Evolutionary conservation across 2,113 vertebrate genomes (phyloP).

Genomic region (Apodemus sylvaticus): DNA sequence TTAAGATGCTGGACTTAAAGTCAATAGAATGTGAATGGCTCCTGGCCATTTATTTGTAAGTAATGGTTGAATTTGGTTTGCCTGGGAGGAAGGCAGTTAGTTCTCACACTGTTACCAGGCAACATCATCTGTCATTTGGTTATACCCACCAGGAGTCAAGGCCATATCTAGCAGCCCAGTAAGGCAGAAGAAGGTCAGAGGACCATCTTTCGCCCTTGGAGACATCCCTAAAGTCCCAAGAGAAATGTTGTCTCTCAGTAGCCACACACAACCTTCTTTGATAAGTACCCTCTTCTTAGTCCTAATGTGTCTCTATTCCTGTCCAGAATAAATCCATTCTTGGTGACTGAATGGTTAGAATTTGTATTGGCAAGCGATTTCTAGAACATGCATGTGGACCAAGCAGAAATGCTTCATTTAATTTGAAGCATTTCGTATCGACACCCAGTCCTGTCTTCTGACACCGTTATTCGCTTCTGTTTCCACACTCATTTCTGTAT

Average conservation of each 20-base stretch:
- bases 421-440: not conserved
- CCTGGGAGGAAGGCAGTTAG: not conserved
- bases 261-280: not conserved
- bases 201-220: not conserved
- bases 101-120: not conserved
- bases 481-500: not conserved
- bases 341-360: not conserved
- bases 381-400: not conserved
- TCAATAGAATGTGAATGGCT: not conserved
- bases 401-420: not conserved
- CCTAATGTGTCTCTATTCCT: not conserved
- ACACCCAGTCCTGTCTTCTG: not conserved
- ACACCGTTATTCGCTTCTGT: not conserved
- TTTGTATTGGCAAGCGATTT: not conserved
- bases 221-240: not conserved
- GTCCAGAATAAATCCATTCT: not conserved
- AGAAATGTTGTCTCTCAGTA: not conserved
- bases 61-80: not conserved
- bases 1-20: not conserved
- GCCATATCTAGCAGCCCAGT: not conserved
- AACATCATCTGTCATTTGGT: not conserved
- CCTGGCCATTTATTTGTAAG: constrained; percentile 25
- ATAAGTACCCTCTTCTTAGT: not conserved
- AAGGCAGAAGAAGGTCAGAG: not conserved
- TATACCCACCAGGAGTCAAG: not conserved